These are phyloP conservation scores for Rhegmatorhina hoffmannsi DNA, from an alignment of 2,113 vertebrate genomes.

Conservation along the genomic window DNA sequence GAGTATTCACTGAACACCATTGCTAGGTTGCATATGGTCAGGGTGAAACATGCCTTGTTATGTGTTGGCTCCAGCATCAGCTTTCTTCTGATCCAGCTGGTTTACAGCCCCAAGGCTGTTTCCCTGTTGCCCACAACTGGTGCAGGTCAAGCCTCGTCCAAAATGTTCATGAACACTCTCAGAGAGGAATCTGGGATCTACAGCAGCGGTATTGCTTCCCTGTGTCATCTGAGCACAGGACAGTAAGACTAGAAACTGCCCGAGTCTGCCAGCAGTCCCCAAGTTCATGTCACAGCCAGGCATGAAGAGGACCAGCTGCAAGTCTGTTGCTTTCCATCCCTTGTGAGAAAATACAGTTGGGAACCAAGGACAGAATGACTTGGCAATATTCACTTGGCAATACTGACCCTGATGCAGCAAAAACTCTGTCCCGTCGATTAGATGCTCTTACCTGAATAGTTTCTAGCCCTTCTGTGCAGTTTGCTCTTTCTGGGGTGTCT, in stretches of 20 bases:
- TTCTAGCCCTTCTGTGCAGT: not conserved
- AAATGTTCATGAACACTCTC: not conserved
- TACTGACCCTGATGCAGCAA: not conserved
- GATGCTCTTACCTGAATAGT: not conserved
- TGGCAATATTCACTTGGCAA: not conserved
- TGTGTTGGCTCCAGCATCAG: not conserved
- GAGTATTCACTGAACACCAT: not conserved
- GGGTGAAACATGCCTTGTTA: not conserved
- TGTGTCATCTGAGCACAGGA: not conserved
- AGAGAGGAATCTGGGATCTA: not conserved
- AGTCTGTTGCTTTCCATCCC: not conserved
- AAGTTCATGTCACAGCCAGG: not conserved
- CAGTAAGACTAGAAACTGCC: not conserved
- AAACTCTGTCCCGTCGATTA: not conserved
- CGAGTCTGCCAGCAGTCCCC: accelerated
- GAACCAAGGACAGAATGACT: not conserved
- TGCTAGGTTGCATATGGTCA: not conserved
- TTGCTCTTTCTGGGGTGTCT: not conserved
- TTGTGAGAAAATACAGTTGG: not conserved
- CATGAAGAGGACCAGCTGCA: not conserved
- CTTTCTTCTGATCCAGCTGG: not conserved
- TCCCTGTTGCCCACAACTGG: not conserved
- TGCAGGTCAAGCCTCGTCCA: not conserved
- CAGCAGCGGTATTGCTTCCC: not conserved
- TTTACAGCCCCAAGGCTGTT: not conserved